Evolutionary conservation across 2,797 vertebrate species (phyloP), one percentile per base, ranked within the genome.

Genomic region (Gadopsis bispinosus): DNA sequence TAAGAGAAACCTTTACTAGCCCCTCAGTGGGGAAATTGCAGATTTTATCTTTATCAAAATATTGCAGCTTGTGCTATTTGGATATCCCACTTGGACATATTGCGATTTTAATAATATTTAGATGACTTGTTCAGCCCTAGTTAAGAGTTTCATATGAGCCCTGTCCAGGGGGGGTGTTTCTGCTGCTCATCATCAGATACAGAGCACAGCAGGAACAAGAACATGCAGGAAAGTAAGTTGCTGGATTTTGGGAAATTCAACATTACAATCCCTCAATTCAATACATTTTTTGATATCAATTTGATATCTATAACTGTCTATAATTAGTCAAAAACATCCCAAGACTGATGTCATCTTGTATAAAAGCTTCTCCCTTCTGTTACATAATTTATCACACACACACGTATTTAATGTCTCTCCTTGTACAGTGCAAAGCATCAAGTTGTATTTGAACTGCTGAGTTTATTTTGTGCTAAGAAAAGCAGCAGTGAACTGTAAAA

Each of bases 391-490:
- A 14, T 37, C 1, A 0, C 0, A 0, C 62, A 10, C 0, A 66
- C 4, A 86, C 3, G 0, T 35, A 9, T 16, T 6, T 3, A 61
- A 13, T 0, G 3, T 0, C 4, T 50, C 0, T 17, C 4, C 1
- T 9, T 64, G 2, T 51, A 5, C 14, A 56, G 16, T 14, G 22
- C 4, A 54, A 29, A 1, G 29, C 0, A 0, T 11, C 1, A 2
- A 17, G 4, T 20, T 33, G 0, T 11, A 7, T 37, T 53, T 26
- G 4, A 48, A 19, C 0, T 0, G 0, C 1, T 2, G 31, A 12
- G 31, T 71, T 79, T n/a, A 9, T 55, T 56, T 13, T 2, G 55
- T 26, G 2, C 7, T 0, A 11, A 26, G 39, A 22, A 16, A 7
- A 35, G 17, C 0, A 56, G 39, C 11, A 13, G 12, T 14, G 7